Conservation (phyloP, 2,888 invertebrate species). For the Candidula unifasciata region DNA sequence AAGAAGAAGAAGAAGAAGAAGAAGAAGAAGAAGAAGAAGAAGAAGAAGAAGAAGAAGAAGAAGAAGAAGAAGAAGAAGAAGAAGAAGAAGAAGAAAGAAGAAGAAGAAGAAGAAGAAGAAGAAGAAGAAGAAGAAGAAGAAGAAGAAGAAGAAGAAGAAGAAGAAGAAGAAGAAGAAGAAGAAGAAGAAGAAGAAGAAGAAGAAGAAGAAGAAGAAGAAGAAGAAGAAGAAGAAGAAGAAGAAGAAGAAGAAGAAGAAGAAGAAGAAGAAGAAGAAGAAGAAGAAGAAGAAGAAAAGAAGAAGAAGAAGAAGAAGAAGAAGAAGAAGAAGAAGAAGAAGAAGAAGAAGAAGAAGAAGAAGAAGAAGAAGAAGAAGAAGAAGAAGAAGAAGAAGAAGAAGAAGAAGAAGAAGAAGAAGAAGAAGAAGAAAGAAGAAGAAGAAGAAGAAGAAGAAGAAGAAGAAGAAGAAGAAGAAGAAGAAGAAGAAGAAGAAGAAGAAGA, state of each 20-base stretch:
- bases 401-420: neutral
- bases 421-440: neutral
- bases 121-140: neutral
- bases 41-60: neutral
- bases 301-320: neutral
- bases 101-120: neutral
- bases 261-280: neutral
- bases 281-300: too few species aligned
- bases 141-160: neutral
- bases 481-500: neutral
- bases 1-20: too few species aligned
- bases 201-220: neutral
- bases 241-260: too few species aligned
- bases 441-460: neutral
- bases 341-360: neutral
- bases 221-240: neutral
- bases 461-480: too few species aligned
- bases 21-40: neutral
- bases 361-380: neutral
- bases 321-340: neutral
- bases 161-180: neutral
- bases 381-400: neutral
- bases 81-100: too few species aligned
- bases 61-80: neutral
- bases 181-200: neutral